Conservation (phyloP, 2,888 invertebrate species). For the Tenthredo distinguenda region DNA sequence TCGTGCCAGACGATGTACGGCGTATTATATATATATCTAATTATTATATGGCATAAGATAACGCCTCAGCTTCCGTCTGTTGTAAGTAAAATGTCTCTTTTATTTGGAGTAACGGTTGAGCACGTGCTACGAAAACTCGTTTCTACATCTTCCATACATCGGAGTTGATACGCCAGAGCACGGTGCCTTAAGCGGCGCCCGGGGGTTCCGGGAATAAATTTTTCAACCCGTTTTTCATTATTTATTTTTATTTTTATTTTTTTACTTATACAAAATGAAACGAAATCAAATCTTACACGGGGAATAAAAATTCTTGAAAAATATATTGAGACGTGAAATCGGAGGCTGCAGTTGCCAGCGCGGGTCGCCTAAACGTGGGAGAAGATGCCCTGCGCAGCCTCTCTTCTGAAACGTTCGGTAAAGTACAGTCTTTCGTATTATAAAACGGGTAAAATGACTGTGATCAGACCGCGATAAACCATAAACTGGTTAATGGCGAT, state of each 20-base stretch:
- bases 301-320: not conserved
- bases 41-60: slow-evolving; percentile 17
- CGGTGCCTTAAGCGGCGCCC: not conserved
- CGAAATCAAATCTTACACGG: not conserved
- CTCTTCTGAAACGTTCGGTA: not conserved
- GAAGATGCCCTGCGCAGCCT: not conserved
- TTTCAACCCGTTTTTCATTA: not conserved
- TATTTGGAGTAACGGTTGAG: slow-evolving; percentile 42
- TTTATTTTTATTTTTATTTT: not conserved
- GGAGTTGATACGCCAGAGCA: not conserved
- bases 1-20: not conserved
- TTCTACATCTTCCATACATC: slow-evolving; percentile 12
- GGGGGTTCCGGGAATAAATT: not conserved
- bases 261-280: not conserved
- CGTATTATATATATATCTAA: not conserved
- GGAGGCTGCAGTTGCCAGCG: not conserved
- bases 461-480: slow-evolving; percentile 61
- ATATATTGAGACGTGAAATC: not conserved
- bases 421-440: slow-evolving; percentile 41
- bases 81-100: not conserved
- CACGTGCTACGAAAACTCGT: slow-evolving; percentile 48
- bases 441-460: slow-evolving; percentile 51
- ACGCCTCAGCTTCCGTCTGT: slow-evolving; percentile 19
- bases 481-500: slow-evolving; percentile 63
- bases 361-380: not conserved